Conservation (phyloP, 1,140 invertebrate genomes). For the Hyposmocoma kahamanoa region DNA sequence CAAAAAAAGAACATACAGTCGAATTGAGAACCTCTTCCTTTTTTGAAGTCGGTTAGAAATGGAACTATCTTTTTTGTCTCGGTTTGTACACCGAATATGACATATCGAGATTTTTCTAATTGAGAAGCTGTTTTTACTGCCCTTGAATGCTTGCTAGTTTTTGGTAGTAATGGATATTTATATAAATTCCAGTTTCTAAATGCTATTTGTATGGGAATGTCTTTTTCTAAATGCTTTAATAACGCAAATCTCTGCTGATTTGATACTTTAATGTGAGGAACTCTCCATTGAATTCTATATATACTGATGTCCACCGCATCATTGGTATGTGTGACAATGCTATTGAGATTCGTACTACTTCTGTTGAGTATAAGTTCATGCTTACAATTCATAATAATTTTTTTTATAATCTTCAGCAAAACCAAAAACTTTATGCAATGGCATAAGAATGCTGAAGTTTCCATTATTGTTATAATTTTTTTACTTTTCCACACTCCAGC, state of each 20-base stretch:
- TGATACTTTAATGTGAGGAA: constrained; percentile 23
- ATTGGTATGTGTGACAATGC: background rate
- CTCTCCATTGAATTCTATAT: constrained; percentile 15
- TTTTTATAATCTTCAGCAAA: constrained; percentile 68
- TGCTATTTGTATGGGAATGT: constrained; percentile 25
- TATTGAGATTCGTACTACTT: constrained; percentile 30
- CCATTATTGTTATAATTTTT: constrained; percentile 6
- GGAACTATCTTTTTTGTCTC: constrained; percentile 10
- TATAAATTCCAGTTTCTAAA: constrained; percentile 48
- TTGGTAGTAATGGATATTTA: constrained; percentile 41
- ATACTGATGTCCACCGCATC: constrained; percentile 7
- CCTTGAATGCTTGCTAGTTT: constrained; percentile 29
- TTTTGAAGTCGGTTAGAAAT: too few relatives aligned
- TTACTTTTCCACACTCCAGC: constrained; percentile 11
- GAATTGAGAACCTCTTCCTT: too few relatives aligned
- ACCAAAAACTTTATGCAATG: constrained; percentile 46
- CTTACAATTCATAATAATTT: constrained; percentile 59
- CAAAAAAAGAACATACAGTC: too few relatives aligned
- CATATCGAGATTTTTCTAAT: constrained; percentile 33
- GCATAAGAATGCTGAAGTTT: constrained; percentile 51
- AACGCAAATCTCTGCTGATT: constrained; percentile 20
- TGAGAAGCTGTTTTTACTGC: constrained; percentile 30
- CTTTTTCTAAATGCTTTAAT: constrained; percentile 23
- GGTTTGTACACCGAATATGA: constrained; percentile 11
- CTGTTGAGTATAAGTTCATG: constrained; percentile 62